phyloP scores from a whole-genome alignment of 1,140 invertebrate species.

The Listronotus bonariensis region DNA sequence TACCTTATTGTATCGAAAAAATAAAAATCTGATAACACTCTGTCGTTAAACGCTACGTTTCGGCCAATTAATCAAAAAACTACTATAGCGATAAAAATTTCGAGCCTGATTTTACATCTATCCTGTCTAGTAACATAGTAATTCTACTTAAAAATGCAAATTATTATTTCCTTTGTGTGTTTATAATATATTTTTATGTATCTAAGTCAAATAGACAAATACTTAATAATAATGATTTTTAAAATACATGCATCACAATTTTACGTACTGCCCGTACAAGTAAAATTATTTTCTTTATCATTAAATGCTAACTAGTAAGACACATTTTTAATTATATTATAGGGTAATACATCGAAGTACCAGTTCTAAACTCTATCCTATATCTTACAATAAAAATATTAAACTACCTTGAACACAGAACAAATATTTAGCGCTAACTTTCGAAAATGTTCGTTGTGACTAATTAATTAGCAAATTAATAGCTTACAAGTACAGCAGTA shows the following conservation, averaged over 20 bases:
- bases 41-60: conserved; percentile 8
- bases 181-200: conserved; percentile 34
- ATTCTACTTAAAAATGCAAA: conserved; percentile 54
- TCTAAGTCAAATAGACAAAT: conserved; percentile 42
- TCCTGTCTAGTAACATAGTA: conserved; percentile 46
- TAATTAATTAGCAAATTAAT: background rate
- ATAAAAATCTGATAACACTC: background rate
- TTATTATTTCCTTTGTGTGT: conserved; percentile 20
- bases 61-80: conserved; percentile 13
- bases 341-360: conserved; percentile 50
- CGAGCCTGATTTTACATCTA: conserved; percentile 31
- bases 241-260: conserved; percentile 53
- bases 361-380: conserved; percentile 43
- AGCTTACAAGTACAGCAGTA: background rate
- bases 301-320: conserved; percentile 52
- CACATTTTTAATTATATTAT: conserved; percentile 46
- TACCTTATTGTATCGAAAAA: conserved; percentile 1
- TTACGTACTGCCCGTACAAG: conserved; percentile 44
- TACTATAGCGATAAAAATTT: conserved; percentile 29
- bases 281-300: conserved; percentile 36
- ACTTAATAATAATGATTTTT: conserved; percentile 42
- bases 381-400: conserved; percentile 43
- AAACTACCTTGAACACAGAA: conserved; percentile 39
- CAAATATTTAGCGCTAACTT: conserved; percentile 41
- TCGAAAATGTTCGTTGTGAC: conserved; percentile 3